Evolutionary conservation across 2,797 vertebrate genomes (phyloP), one percentile per base, ranked within the genome.

Genomic region (Odontamblyopus rebecca): DNA sequence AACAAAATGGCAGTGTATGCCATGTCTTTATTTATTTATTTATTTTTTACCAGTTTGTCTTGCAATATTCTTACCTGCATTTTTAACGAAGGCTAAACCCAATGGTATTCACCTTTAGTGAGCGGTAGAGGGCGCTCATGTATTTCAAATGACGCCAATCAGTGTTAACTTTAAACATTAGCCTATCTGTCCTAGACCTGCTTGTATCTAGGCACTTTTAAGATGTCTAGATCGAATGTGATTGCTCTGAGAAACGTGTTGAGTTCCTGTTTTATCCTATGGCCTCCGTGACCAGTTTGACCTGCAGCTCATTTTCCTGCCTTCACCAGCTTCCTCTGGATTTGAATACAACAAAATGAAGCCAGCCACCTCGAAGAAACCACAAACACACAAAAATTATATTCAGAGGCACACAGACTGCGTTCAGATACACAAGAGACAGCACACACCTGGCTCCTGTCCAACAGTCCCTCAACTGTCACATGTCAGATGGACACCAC

Each of bases 221-320:
- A 38, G 1, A 38, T 9, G 8, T 38, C 1, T 56, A 56, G 54
- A 26, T 26, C 9, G 35, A 38, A 38, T 60, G 57, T 60, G 26
- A 30, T 15, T 29, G 57, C 26, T 30, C 57, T 4, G 54, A 57
- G 54, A 11, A 27, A 26, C 18, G 13, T 54, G 38, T 29, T n/a
- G 27, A 38, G 7, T 38, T 35, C 4, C 4, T 51, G 8, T 69
- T 23, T 74, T 50, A 65, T 61, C 38, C 75, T 77, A 3, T 62
- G 18, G 16, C 3, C 4, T 16, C 23, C 53, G 30, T 68, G 62
- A 74, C 77, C 78, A 30, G 77, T 70, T 79, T 89, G 86, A 89
- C 88, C 88, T 89, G 81, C 82, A 81, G 75, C 84, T 92, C 78
- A 89, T 92, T 92, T 91, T 80, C 89, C 76, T 90, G 78, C 56